Percentiles rank a stretch among this genome's conserved stretches.
phyloP scores from a whole-genome alignment of 2,888 invertebrate genomes.

The Drosophila tanythrix region DNA sequence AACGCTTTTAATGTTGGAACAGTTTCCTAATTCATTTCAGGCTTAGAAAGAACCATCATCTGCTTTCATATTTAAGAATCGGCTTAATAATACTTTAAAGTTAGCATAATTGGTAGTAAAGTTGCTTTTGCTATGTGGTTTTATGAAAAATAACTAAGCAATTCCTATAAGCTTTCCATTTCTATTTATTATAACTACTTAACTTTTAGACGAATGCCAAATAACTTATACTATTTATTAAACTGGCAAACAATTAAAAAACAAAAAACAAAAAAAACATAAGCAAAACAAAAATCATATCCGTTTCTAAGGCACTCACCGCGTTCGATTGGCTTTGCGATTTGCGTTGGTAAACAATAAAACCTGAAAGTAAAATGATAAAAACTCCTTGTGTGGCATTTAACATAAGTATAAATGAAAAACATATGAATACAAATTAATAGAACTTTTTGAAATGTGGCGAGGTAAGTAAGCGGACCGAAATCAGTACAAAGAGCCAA shows the following conservation, averaged over 20 bases:
- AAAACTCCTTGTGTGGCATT: constrained; percentile 42
- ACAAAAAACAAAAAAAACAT: constrained; percentile 15
- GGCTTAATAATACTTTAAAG: constrained; percentile 10
- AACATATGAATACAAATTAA: constrained; percentile 39
- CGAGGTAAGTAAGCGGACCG: constrained; percentile 74
- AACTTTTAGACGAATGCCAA: constrained; percentile 52
- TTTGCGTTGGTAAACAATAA: constrained; percentile 61
- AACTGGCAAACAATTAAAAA: constrained; percentile 23
- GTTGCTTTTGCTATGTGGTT: constrained; percentile 25
- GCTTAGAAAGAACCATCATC: constrained; percentile 27
- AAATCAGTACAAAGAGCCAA: constrained; percentile 53
- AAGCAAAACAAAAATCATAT: constrained; percentile 22
- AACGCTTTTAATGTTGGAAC: constrained; percentile 13
- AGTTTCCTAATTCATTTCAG: constrained; percentile 29
- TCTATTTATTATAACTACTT: constrained; percentile 44
- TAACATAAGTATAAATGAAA: constrained; percentile 39
- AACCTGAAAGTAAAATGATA: constrained; percentile 37
- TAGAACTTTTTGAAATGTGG: constrained; percentile 49
- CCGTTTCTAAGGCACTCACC: constrained; percentile 49
- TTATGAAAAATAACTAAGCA: constrained; percentile 42
- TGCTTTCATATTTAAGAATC: constrained; percentile 28
- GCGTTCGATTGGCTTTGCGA: constrained; percentile 61
- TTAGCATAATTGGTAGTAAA: constrained; percentile 28
- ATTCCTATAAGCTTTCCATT: constrained; percentile 61
- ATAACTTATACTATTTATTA: constrained; percentile 35